Evolutionary conservation across 2,797 vertebrate genomes (phyloP).

Genomic region (Rhodeus uyekii): DNA sequence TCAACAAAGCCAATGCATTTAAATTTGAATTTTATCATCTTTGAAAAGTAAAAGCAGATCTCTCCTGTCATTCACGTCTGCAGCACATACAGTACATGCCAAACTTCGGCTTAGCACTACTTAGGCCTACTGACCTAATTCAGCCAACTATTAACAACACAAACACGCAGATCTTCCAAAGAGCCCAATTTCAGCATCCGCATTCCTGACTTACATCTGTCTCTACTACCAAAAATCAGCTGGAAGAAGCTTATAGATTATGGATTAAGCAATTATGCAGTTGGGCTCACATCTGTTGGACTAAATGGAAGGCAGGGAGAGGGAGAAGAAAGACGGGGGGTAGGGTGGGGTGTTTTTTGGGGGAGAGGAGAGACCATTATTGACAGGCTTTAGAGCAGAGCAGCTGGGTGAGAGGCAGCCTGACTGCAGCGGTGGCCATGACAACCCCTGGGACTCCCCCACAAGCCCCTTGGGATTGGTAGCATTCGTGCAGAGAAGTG

Average conservation of each 20-base stretch:
- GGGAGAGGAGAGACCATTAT: conserved; percentile 27
- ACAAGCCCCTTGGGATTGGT: conserved; percentile 54
- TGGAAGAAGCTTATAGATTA: conserved; percentile 53
- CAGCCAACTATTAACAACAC: neutral
- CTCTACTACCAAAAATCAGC: conserved; percentile 15
- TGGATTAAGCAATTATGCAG: conserved; percentile 59
- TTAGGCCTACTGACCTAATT: conserved; percentile 24
- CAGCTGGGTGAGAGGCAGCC: conserved; percentile 1
- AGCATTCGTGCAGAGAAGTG: conserved; percentile 25
- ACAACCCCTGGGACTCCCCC: conserved; percentile 60
- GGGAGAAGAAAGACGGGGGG: conserved; percentile 7
- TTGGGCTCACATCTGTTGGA: conserved; percentile 57
- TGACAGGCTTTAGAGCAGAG: conserved; percentile 48
- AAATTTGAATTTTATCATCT: neutral
- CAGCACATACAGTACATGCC: neutral
- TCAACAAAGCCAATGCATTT: neutral
- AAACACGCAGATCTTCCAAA: neutral
- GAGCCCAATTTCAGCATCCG: conserved; percentile 16
- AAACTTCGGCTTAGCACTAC: neutral
- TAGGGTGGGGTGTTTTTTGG: conserved; percentile 17
- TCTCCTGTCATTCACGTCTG: neutral
- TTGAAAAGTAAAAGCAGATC: neutral
- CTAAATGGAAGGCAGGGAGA: conserved; percentile 30
- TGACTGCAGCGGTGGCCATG: conserved; percentile 62
- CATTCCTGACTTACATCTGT: conserved; percentile 11